Conservation (phyloP, 2,113 vertebrate genomes). For the Xiphias gladius region DNA sequence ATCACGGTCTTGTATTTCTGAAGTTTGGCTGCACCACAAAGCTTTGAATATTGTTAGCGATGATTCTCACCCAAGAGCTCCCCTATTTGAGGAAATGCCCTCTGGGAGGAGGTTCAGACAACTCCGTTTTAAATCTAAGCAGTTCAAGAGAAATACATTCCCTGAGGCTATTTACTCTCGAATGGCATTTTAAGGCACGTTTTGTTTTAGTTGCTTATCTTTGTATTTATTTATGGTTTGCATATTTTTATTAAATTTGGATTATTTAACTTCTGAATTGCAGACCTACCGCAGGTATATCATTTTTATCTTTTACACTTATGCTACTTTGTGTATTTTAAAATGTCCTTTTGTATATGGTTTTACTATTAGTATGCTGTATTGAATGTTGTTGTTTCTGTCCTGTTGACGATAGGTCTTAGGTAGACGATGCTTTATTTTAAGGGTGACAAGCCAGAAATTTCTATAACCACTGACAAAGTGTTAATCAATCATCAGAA, state of each 20-base stretch:
- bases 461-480: too few species aligned
- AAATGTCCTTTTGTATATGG: not conserved
- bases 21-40: not conserved
- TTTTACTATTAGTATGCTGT: too few species aligned
- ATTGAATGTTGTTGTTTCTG: too few species aligned
- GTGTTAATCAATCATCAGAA: too few species aligned
- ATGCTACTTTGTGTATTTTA: not conserved
- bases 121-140: not conserved
- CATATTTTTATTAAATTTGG: not conserved
- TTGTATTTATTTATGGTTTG: not conserved
- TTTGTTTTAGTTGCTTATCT: not conserved
- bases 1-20: not conserved
- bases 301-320: not conserved
- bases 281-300: too few species aligned
- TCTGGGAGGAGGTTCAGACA: not conserved
- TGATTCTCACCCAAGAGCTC: constrained; percentile 2
- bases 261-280: too few species aligned
- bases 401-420: too few species aligned
- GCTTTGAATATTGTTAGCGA: not conserved
- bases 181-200: not conserved
- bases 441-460: too few species aligned
- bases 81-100: not conserved
- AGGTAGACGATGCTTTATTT: too few species aligned
- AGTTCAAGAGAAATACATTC: not conserved
- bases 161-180: not conserved